Base-by-base conservation (phyloP, 2,888 invertebrate genomes). In the Syritta pipiens region DNA sequence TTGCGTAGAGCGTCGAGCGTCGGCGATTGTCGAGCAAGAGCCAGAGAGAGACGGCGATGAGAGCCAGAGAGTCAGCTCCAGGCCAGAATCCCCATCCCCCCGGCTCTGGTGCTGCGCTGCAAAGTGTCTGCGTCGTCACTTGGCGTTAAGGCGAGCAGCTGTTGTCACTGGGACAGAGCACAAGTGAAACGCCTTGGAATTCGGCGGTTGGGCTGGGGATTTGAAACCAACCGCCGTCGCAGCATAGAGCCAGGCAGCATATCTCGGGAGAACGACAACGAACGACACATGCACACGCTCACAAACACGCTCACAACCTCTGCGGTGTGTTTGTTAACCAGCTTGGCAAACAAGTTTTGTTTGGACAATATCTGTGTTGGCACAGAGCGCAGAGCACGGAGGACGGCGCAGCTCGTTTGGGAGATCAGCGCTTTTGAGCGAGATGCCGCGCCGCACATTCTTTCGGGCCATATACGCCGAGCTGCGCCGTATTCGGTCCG, bases 331-430 rank as follows among this genome's bases (percentile, higher is more conserved):
- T 44, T 65, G 55, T 48, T 49, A 57, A 68, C 62, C 32, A 53
- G 40, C 46, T 42, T 55, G 26, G 40, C 40, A 77, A 77, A 77
- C 71, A 77, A 77, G 71, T 71, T 77, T 63, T 69, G 42, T 76
- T 69, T 60, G 51, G 30, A 51, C 51, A 69, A 51, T 44, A 55
- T 57, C 51, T 57, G 35, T 44, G 49, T 44, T 51, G 63, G 63
- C 51, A 24, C 35, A 55, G 48, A 62, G 53, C 10, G 24, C 22
- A 46, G 53, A 48, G 35, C 37, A 30, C 35, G 28, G 14, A 20
- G 24, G 20, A 75, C 46, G 37, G 30, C 9, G 14, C 51, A 46
- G 40, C 60, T 59, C 40, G 37, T 46, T 69, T 42, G 59, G 32
- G 42, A 49, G 42, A 53, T 40, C 37, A 62, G 20, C 57, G 19